Evolutionary conservation across 1,140 invertebrate species (phyloP), one percentile per base, ranked within the genome.

Genomic region (Wasmannia auropunctata): DNA sequence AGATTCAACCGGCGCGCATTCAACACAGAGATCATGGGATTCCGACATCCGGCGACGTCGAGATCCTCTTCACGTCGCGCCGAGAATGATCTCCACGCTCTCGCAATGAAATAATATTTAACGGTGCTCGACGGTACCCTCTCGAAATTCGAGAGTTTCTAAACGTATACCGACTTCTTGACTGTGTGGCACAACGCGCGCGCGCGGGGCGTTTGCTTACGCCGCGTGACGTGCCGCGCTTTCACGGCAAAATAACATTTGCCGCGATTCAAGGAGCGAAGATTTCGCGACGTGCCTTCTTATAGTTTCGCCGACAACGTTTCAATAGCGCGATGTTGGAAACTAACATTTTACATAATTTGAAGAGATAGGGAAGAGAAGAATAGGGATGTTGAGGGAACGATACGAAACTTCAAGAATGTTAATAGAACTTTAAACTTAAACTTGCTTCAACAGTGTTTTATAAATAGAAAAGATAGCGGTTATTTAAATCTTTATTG

Each of bases 101-200:
- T 79, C 34, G 25, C 65, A 58, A 80, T 51, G 43, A 80, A 43
- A 72, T 83, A 46, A 74, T 58, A 83, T 74, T 72, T 54, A 58
- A 74, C 51, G 25, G 14, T 46, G 37, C 51, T 74, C 19, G 28
- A 56, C 19, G n/a, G 11, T 60, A 3, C 3, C n/a, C 46, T 43
- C 16, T 34, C 62, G 43, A 37, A 56, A 31, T 80, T 72, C 14
- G 34, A 72, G 51, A 54, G 19, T 70, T 58, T 56, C 25, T 25
- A 43, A 77, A 22, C 25, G 28, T 31, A 10, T 46, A 19, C 34
- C 63, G 34, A 81, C 49, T 81, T 46, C 65, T 67, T 31, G 49
- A 54, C 65, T 19, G 34, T n/a, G 31, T 34, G 16, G 22, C n/a
- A n/a, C n/a, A 43, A 58, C 34, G 51, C 7, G 51, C 51, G 16